Conservation (phyloP, 2,888 invertebrate species). For the Andrena hattorfiana region DNA sequence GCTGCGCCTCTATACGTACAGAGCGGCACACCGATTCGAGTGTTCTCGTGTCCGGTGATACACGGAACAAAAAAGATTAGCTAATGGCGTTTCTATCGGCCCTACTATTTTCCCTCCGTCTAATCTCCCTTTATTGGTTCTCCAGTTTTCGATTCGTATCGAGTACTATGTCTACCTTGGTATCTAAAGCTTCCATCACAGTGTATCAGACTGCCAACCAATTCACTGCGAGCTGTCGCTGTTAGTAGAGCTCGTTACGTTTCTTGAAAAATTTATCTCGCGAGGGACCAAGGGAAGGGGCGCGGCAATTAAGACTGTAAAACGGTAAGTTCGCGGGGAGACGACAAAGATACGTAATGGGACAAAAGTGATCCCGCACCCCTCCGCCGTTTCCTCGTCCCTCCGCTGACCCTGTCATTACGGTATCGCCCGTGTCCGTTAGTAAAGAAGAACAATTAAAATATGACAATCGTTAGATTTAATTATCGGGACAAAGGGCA, state of each 20-base stretch:
- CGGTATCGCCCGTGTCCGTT: slow-evolving; percentile 68
- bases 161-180: not conserved
- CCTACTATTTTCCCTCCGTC: not conserved
- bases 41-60: slow-evolving; percentile 69
- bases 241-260: not conserved
- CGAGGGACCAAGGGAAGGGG: slow-evolving; percentile 11
- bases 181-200: not conserved
- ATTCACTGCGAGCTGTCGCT: not conserved
- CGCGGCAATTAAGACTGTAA: slow-evolving; percentile 62
- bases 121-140: not conserved
- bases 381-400: slow-evolving; percentile 32
- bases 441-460: slow-evolving; percentile 83
- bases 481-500: slow-evolving; percentile 82
- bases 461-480: slow-evolving; percentile 84
- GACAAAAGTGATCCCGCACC: slow-evolving; percentile 58
- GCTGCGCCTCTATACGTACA: slow-evolving; percentile 38
- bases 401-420: slow-evolving; percentile 57
- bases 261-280: not conserved
- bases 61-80: slow-evolving; percentile 62
- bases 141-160: slow-evolving; percentile 31
- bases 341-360: slow-evolving; percentile 64
- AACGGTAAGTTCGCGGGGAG: slow-evolving; percentile 53
- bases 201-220: not conserved
- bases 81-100: slow-evolving; percentile 66
- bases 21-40: slow-evolving; percentile 57